Evolutionary conservation across 2,888 invertebrate species (phyloP), one percentile per base, ranked within the genome.

Genomic region (Polymixis lichenea): DNA sequence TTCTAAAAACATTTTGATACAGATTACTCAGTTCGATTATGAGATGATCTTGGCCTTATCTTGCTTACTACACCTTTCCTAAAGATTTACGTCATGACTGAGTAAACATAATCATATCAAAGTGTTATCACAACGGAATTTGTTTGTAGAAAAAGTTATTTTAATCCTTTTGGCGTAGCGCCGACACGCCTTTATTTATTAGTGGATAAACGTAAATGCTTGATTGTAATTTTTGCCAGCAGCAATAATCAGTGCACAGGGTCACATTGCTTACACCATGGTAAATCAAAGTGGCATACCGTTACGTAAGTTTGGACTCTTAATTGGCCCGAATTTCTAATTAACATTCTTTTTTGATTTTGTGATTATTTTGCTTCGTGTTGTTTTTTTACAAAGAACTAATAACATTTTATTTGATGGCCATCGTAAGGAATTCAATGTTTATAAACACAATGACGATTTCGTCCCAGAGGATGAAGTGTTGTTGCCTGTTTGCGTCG

Each of bases 71-170:
- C 25, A 71, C 65, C 46, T 80, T 78, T 78, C 73, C 62, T 15
- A 79, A 84, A 79, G 55, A 65, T 80, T 77, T 68, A 78, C 82
- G 80, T 83, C 80, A 86, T 67, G 28, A 32, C 64, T 77, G 69
- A 72, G 68, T 75, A 82, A 43, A 85, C 73, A 83, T 72, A 87
- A 90, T 87, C 90, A 90, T 91, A 91, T 90, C 90, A 78, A 80
- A 77, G 65, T 84, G 85, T 91, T 93, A 93, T 93, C 92, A 86
- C 78, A 87, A 85, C 73, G 90, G 90, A 92, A 92, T 90, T 90
- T 92, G 91, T 92, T 93, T 92, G 91, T 83, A 90, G 91, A 89
- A 90, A 91, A 91, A 90, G 90, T 90, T 92, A 90, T 91, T 91
- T 88, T 91, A 92, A 93, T 90, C 88, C 83, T 86, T 89, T 87